These are phyloP conservation scores for Carpatolechia fugitivella DNA, from an alignment of 2,888 invertebrate species.

Conservation along the genomic window DNA sequence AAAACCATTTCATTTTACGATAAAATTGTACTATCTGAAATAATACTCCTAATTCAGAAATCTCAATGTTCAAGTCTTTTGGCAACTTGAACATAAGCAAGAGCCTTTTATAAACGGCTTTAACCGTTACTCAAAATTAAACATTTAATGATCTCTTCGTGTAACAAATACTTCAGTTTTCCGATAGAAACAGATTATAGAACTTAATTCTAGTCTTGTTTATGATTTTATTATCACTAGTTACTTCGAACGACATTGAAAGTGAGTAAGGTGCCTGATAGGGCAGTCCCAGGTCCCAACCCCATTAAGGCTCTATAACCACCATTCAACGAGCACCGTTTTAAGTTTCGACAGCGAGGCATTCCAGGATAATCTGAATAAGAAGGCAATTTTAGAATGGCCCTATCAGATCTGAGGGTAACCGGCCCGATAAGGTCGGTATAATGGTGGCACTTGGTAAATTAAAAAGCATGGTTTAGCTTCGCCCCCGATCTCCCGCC, in stretches of 20 bases:
- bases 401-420: constrained; percentile 55
- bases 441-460: constrained; percentile 58
- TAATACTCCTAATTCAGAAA: too few relatives aligned
- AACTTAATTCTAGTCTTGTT: too few relatives aligned
- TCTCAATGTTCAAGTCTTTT: too few relatives aligned
- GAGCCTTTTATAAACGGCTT: too few relatives aligned
- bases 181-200: too few relatives aligned
- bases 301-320: constrained; percentile 55
- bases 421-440: constrained; percentile 53
- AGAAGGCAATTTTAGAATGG: constrained; percentile 51
- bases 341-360: constrained; percentile 48
- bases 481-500: constrained; percentile 37
- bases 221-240: not conserved
- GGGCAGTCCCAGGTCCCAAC: constrained; percentile 30
- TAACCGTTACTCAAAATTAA: too few relatives aligned
- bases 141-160: too few relatives aligned
- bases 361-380: constrained; percentile 57
- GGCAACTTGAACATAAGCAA: too few relatives aligned
- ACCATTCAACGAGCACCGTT: constrained; percentile 46
- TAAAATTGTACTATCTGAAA: too few relatives aligned
- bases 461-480: constrained; percentile 61
- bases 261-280: constrained; percentile 27
- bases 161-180: too few relatives aligned
- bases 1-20: too few relatives aligned
- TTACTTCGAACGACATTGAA: not conserved